Conservation (phyloP, 1,140 invertebrate species). For the Pogonognathellus flavescens region DNA sequence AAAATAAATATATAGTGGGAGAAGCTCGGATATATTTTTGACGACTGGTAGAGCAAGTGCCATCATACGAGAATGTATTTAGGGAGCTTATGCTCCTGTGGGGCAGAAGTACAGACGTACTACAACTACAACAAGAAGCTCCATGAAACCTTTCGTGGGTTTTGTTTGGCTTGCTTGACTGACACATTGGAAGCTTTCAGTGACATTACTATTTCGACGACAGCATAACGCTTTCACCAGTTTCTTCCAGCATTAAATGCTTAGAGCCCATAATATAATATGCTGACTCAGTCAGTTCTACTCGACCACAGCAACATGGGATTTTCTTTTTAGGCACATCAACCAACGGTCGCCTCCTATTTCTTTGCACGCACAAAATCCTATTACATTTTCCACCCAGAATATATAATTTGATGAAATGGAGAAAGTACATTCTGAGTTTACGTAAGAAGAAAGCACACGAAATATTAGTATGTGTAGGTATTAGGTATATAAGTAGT, state of each 20-base stretch:
- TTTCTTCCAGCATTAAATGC: not conserved
- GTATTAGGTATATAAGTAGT: no score
- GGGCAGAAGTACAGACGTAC: no score
- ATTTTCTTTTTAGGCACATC: conserved; percentile 30
- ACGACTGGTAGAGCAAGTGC: no score
- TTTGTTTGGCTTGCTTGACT: not conserved
- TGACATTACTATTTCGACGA: conserved; percentile 24
- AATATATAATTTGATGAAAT: conserved; percentile 3
- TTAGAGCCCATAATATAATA: conserved; percentile 33
- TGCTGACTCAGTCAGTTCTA: not conserved
- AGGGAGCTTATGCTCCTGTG: no score
- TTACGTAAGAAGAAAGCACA: not conserved
- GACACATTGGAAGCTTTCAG: conserved; percentile 8
- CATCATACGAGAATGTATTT: no score
- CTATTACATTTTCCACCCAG: not conserved
- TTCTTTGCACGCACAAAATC: conserved; percentile 10
- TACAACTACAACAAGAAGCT: no score
- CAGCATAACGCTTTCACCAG: conserved; percentile 33
- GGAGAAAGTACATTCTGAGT: conserved; percentile 6
- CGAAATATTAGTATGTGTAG: no score
- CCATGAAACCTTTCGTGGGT: no score
- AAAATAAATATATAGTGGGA: no score
- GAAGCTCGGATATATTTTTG: no score
- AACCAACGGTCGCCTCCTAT: not conserved
- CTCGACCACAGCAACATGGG: conserved; percentile 12